Conservation (phyloP, 2,797 vertebrate genomes). For the Sebastes taczanowskii region DNA sequence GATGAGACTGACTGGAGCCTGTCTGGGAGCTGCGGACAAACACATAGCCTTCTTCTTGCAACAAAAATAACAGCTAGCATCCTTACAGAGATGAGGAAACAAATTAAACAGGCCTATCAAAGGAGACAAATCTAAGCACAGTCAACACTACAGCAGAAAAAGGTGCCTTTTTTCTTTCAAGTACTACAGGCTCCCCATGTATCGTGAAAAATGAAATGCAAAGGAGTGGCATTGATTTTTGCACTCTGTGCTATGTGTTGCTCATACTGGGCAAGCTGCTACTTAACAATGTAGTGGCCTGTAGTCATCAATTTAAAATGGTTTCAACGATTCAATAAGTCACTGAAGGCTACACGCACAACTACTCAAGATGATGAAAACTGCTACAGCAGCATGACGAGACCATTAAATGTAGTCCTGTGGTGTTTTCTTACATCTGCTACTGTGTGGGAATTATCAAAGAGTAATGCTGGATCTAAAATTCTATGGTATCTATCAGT, state of each 20-base stretch:
- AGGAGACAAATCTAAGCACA: conserved; percentile 5
- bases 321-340: conserved; percentile 72
- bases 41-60: conserved; percentile 6
- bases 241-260: conserved; percentile 65
- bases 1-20: conserved; percentile 58
- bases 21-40: conserved; percentile 34
- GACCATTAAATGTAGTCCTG: conserved; percentile 60
- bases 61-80: conserved; percentile 5
- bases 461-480: conserved; percentile 14
- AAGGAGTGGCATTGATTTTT: conserved; percentile 76
- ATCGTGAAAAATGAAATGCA: conserved; percentile 66
- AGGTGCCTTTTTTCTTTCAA: conserved; percentile 14
- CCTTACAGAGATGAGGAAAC: conserved; percentile 35
- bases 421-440: conserved; percentile 59
- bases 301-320: conserved; percentile 78
- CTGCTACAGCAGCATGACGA: conserved; percentile 52
- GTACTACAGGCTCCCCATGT: conserved; percentile 20
- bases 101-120: conserved; percentile 26
- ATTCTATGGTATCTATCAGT: not conserved
- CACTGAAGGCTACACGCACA: conserved; percentile 63
- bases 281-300: conserved; percentile 75
- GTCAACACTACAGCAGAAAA: not conserved
- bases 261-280: conserved; percentile 69
- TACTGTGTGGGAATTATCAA: conserved; percentile 35
- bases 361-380: conserved; percentile 77